Conservation (phyloP, 1,140 invertebrate genomes). For the Arctopsyche grandis region DNA sequence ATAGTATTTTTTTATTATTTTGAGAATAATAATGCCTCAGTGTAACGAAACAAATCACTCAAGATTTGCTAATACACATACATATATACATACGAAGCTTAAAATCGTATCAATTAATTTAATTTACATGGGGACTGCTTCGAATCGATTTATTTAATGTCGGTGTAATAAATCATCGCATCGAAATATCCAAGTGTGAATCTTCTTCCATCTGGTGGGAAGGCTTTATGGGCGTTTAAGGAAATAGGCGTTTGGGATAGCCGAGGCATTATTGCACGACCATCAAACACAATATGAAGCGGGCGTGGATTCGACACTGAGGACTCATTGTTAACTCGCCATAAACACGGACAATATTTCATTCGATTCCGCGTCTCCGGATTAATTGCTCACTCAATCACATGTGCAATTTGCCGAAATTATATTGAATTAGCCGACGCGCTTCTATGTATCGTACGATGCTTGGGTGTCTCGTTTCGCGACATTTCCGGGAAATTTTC, state of each 20-base stretch:
- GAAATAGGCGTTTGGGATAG: conserved; percentile 28
- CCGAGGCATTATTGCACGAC: conserved; percentile 17
- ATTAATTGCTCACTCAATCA: no score
- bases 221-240: conserved; percentile 38
- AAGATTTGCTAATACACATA: no score
- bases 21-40: no score
- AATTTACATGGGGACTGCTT: conserved; percentile 1
- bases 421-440: no score
- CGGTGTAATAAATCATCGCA: conserved; percentile 31
- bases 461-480: no score
- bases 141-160: background rate
- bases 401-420: no score
- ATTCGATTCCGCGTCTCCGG: background rate
- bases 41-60: no score
- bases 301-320: background rate
- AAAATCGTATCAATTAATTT: background rate
- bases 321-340: background rate
- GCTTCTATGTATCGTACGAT: no score
- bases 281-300: conserved; percentile 31
- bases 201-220: conserved; percentile 32
- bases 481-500: no score
- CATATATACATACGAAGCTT: no score
- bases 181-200: conserved; percentile 32
- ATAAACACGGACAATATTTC: background rate
- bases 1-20: conserved; percentile 7